Conservation (phyloP, 2,888 invertebrate species). For the Athalia cordata region DNA sequence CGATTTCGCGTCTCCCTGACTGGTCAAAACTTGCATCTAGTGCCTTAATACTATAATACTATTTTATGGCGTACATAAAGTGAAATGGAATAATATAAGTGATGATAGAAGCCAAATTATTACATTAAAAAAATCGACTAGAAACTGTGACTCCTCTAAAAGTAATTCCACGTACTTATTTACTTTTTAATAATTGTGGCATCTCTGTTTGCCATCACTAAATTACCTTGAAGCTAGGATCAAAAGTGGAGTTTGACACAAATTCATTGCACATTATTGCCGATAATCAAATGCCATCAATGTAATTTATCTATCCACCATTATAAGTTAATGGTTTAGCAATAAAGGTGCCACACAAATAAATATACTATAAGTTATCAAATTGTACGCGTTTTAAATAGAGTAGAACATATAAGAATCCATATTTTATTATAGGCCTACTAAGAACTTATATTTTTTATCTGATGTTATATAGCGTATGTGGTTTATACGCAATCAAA, state of each 20-base stretch:
- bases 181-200: slow-evolving; percentile 38
- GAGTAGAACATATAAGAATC: slow-evolving; percentile 33
- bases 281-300: not conserved
- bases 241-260: slow-evolving; percentile 10
- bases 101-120: slow-evolving; percentile 51
- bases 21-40: slow-evolving; percentile 57
- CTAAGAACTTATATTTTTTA: slow-evolving; percentile 45
- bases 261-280: not conserved
- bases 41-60: slow-evolving; percentile 54
- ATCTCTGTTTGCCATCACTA: slow-evolving; percentile 7
- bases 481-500: slow-evolving; percentile 42
- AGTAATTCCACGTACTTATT: slow-evolving; percentile 47
- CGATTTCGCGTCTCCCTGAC: not conserved
- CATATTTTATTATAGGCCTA: slow-evolving; percentile 41
- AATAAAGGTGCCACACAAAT: slow-evolving; percentile 30
- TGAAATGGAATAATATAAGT: slow-evolving; percentile 46
- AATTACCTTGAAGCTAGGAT: slow-evolving; percentile 38
- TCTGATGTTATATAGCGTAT: slow-evolving; percentile 11
- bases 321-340: not conserved
- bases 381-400: not conserved
- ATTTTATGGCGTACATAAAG: slow-evolving; percentile 38
- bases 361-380: slow-evolving; percentile 46
- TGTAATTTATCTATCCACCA: slow-evolving; percentile 5
- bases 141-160: slow-evolving; percentile 34
- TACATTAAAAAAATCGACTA: slow-evolving; percentile 43